Percentiles rank a stretch among this genome's conserved stretches.
Conservation (phyloP, 2,113 vertebrate species). For the Boleophthalmus pectinirostris region DNA sequence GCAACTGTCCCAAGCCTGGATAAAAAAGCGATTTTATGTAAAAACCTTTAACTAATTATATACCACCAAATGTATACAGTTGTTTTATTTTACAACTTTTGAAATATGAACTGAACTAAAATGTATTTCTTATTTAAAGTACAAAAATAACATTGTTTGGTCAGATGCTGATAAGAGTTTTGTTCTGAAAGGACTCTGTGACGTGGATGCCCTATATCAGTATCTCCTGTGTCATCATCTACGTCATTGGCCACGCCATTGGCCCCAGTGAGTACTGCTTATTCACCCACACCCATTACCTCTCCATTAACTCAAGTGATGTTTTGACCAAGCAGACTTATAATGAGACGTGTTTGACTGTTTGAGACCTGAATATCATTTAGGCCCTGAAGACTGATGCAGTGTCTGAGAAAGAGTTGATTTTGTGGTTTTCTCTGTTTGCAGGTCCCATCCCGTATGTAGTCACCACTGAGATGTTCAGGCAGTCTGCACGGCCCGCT, state of each 20-base stretch:
- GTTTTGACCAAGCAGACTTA: slow-evolving; percentile 53
- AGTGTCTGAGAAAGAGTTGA: slow-evolving; percentile 22
- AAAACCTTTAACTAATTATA: too few species aligned
- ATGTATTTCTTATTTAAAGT: background rate
- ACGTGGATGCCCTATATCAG: slow-evolving; percentile 90
- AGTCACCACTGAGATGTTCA: slow-evolving; percentile 91
- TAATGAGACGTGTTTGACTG: slow-evolving; percentile 34
- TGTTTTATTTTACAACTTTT: background rate
- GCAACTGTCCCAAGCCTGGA: background rate
- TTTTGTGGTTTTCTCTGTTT: slow-evolving; percentile 13
- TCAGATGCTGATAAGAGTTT: slow-evolving; percentile 18
- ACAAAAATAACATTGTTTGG: background rate
- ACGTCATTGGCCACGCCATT: slow-evolving; percentile 87
- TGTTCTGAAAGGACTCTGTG: slow-evolving; percentile 67
- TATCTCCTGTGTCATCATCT: slow-evolving; percentile 84
- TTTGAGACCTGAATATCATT: slow-evolving; percentile 30
- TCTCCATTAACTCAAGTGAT: slow-evolving; percentile 59
- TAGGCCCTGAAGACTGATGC: slow-evolving; percentile 21
- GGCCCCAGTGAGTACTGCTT: slow-evolving; percentile 86
- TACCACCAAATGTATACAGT: too few species aligned
- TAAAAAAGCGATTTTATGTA: too few species aligned
- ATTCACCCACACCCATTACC: slow-evolving; percentile 47
- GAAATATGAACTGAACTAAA: too few species aligned
- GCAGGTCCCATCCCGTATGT: slow-evolving; percentile 88
- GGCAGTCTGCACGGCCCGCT: slow-evolving; percentile 88